Percentiles rank a stretch among this genome's conserved stretches.
phyloP scores from a whole-genome alignment of 2,888 invertebrate species.

The Cerastis leucographa region DNA sequence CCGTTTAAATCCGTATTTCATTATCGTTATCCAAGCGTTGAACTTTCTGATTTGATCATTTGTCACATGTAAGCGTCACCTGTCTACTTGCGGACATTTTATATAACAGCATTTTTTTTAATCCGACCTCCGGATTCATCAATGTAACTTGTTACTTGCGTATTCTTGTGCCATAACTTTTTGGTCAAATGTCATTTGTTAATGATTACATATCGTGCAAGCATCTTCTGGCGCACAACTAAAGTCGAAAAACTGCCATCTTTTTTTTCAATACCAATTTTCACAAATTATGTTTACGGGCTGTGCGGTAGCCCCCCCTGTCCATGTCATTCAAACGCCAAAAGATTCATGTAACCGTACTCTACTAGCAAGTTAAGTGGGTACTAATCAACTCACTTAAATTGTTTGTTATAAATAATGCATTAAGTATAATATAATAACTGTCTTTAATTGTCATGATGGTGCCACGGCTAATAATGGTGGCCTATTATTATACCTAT shows the following conservation, averaged over 20 bases:
- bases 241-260: neutral
- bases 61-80: slow-evolving; percentile 1
- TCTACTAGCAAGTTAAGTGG: too few relatives aligned
- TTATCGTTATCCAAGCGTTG: neutral
- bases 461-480: slow-evolving; percentile 17
- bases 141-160: neutral
- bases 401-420: neutral
- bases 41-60: slow-evolving; percentile 35
- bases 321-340: neutral
- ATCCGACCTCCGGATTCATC: slow-evolving; percentile 1
- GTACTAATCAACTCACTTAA: neutral
- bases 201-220: neutral
- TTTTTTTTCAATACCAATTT: neutral
- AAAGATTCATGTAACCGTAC: neutral
- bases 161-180: slow-evolving; percentile 25
- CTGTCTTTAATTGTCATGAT: slow-evolving; percentile 4
- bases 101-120: slow-evolving; percentile 18
- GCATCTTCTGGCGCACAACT: neutral
- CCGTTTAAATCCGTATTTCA: slow-evolving; percentile 10
- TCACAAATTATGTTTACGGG: neutral
- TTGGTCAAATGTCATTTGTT: neutral
- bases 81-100: slow-evolving; percentile 7
- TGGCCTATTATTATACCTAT: slow-evolving; percentile 3
- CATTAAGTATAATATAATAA: slow-evolving; percentile 14
- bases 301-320: neutral